Conservation (phyloP, 2,888 invertebrate genomes). For the Drosophila neoperkinsi region DNA sequence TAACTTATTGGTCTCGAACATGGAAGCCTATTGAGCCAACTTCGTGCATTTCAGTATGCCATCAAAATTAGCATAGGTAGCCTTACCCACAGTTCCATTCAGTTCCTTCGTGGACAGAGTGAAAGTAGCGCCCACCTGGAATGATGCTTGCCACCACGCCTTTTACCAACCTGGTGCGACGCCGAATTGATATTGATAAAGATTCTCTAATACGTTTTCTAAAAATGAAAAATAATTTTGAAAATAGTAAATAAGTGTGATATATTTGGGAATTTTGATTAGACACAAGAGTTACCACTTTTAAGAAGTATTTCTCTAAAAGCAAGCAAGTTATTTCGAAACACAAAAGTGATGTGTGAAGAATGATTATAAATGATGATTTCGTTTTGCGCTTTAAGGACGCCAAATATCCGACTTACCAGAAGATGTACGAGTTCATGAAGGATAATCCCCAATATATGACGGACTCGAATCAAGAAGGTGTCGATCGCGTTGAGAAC, state of each 20-base stretch:
- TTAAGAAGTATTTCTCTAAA: neutral
- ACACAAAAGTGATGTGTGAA: neutral
- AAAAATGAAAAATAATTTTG: neutral
- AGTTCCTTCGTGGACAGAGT: neutral
- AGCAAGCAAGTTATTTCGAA: neutral
- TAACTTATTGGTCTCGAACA: neutral
- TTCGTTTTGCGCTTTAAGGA: constrained; percentile 85
- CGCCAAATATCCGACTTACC: constrained; percentile 91
- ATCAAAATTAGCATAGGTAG: neutral
- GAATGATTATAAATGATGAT: neutral
- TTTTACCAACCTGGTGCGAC: neutral
- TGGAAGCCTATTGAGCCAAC: neutral
- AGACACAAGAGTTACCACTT: neutral
- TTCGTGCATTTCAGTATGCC: neutral
- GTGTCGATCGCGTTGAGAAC: constrained; percentile 86
- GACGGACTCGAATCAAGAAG: constrained; percentile 86
- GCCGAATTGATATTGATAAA: neutral
- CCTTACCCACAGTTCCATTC: neutral
- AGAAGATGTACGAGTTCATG: constrained; percentile 94
- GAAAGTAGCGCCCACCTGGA: neutral
- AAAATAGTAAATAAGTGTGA: neutral
- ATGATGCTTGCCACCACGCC: neutral
- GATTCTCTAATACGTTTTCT: fast-evolving
- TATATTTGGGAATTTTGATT: no score
- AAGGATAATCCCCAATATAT: constrained; percentile 87